Evolutionary conservation across 1,140 invertebrate genomes (phyloP), one percentile per base, ranked within the genome.

Genomic region (Oedothorax gibbosus): DNA sequence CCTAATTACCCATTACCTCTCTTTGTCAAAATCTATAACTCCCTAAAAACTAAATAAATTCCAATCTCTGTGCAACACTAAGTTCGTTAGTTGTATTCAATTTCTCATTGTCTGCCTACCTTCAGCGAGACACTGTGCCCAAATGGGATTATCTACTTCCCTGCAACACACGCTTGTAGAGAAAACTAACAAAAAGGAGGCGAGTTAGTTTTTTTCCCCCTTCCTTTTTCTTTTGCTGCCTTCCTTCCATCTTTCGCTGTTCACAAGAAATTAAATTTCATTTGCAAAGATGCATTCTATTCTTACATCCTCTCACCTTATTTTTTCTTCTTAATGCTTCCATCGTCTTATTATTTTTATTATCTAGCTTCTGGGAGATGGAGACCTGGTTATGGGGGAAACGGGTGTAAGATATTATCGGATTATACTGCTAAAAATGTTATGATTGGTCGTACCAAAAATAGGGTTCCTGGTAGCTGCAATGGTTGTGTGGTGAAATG

Each of bases 221-320:
- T 12, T 21, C 21, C 15, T 18, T 49, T 11, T 57, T 12, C 11
- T 60, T 60, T 7, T 9, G 7, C 18, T 62, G 51, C 69, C 57
- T 62, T 51, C 73, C 51, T 69, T 56, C 56, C 56, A 20, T 57
- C n/a, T 54, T 53, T 65, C 49, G 35, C 50, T 82, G 49, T 84
- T 75, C 81, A 21, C 81, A 60, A 76, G 71, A 84, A 84, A 84
- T 84, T 84, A 84, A 84, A 84, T 84, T 84, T 84, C 81, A 84
- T 84, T 84, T 84, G 81, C 80, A 72, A 60, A 82, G 80, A 82
- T 73, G 80, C 72, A 84, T 84, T 84, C 71, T 84, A 75, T 73
- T 73, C 35, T 56, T 14, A 53, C 20, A 18, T 54, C 14, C 53
- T 57, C 8, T 35, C 11, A 7, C 6, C 56, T 51, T 10, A 1